Percentiles rank a stretch among this genome's conserved stretches.
Conservation (phyloP, 2,888 invertebrate genomes). For the Melikaiella ostensackeni region DNA sequence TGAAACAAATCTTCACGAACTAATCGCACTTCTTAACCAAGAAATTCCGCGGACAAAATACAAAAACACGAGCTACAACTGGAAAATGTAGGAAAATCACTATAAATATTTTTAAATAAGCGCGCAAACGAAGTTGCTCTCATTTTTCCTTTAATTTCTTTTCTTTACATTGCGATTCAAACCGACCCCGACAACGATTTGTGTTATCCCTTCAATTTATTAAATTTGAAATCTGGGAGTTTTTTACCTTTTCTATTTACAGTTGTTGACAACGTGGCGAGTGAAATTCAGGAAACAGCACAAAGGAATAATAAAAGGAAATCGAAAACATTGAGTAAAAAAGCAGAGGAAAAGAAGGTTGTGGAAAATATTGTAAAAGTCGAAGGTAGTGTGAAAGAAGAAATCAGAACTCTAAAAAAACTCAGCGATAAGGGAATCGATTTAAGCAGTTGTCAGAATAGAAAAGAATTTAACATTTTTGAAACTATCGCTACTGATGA, state of each 20-base stretch:
- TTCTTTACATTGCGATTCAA: no score
- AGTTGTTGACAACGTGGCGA: conserved; percentile 48
- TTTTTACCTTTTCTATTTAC: not conserved
- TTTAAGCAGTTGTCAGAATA: conserved; percentile 49
- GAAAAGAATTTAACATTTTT: conserved; percentile 57
- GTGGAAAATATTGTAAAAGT: conserved; percentile 39
- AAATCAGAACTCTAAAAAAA: conserved; percentile 43
- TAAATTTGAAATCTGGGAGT: not conserved
- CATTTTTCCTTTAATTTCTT: no score
- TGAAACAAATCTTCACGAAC: no score
- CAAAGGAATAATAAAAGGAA: conserved; percentile 47
- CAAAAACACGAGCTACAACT: no score
- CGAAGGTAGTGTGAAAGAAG: conserved; percentile 42
- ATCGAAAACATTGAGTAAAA: conserved; percentile 44
- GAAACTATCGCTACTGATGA: conserved; percentile 51
- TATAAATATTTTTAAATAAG: no score
- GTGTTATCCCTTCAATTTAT: conserved; percentile 45
- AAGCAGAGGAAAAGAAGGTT: conserved; percentile 49
- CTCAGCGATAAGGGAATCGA: conserved; percentile 43
- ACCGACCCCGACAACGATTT: no score
- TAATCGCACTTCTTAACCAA: no score
- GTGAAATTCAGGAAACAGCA: conserved; percentile 50
- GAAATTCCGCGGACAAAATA: no score
- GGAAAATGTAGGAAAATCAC: no score
- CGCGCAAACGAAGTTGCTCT: no score